Percentiles rank a stretch among this genome's conserved stretches.
These are phyloP conservation scores for Drosophila glabriapex DNA, from an alignment of 2,888 invertebrate species.

Conservation along the genomic window DNA sequence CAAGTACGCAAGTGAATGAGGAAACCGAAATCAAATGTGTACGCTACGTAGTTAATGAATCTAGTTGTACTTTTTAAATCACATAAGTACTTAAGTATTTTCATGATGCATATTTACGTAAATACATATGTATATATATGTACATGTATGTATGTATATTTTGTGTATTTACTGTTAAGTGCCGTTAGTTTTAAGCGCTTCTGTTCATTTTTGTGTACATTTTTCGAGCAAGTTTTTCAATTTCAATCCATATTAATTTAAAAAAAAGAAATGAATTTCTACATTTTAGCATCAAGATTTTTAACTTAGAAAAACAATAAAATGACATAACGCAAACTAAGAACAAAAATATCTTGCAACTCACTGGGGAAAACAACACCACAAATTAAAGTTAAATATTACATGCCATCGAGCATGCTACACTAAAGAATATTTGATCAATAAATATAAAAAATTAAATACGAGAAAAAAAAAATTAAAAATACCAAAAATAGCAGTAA, in stretches of 20 bases:
- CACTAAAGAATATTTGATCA: constrained; percentile 64
- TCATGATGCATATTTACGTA: constrained; percentile 10
- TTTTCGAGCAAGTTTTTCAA: constrained; percentile 48
- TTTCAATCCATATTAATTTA: constrained; percentile 48
- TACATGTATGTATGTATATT: constrained; percentile 55
- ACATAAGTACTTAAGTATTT: constrained; percentile 22
- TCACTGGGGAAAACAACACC: constrained; percentile 84
- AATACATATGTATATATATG: constrained; percentile 14
- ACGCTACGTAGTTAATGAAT: constrained; percentile 34
- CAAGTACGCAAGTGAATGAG: constrained; percentile 44
- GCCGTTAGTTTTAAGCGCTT: constrained; percentile 76
- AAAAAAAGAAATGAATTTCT: constrained; percentile 32
- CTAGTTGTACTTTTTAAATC: constrained; percentile 44
- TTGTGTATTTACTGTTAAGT: constrained; percentile 68
- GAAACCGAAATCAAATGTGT: constrained; percentile 40
- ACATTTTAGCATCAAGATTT: constrained; percentile 74
- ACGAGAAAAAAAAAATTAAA: constrained; percentile 15
- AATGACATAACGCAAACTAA: constrained; percentile 43
- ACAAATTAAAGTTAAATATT: constrained; percentile 74
- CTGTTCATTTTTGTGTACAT: constrained; percentile 58
- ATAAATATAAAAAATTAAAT: constrained; percentile 53
- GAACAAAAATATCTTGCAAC: constrained; percentile 60
- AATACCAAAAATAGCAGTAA: constrained; percentile 37
- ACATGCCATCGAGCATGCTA: constrained; percentile 48
- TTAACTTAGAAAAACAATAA: constrained; percentile 59